A percentile compares a stretch with the other conserved stretches of the same genome.
phyloP scores from a whole-genome alignment of 2,888 invertebrate species.

The Spodoptera picta region DNA sequence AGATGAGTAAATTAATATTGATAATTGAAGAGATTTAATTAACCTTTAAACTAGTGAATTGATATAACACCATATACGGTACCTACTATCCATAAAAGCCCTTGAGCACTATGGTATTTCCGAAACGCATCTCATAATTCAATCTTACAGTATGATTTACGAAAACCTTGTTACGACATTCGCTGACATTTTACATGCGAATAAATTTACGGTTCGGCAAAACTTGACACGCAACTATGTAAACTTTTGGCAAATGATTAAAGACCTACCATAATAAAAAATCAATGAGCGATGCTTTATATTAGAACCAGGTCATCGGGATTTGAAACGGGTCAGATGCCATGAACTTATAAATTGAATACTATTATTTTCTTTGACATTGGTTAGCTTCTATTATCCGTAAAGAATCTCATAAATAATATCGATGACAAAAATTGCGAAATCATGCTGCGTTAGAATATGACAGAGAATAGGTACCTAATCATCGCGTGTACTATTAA shows the following conservation, averaged over 20 bases:
- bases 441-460: constrained; percentile 11
- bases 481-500: constrained; percentile 15
- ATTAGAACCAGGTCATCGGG: constrained; percentile 21
- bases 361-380: constrained; percentile 63
- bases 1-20: too few relatives aligned
- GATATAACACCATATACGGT: too few relatives aligned
- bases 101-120: constrained; percentile 23
- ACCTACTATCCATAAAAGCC: background rate
- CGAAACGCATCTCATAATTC: constrained; percentile 31
- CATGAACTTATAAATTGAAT: constrained; percentile 61
- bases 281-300: constrained; percentile 21
- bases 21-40: too few relatives aligned
- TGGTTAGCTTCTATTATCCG: constrained; percentile 32
- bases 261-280: constrained; percentile 36
- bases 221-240: constrained; percentile 55
- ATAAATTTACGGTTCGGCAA: constrained; percentile 46
- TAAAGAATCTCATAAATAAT: constrained; percentile 3
- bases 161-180: constrained; percentile 56
- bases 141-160: constrained; percentile 52
- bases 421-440: constrained; percentile 9
- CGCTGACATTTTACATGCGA: constrained; percentile 58
- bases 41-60: too few relatives aligned
- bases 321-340: constrained; percentile 54
- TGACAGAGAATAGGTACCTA: constrained; percentile 20
- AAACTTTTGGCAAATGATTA: constrained; percentile 57